Evolutionary conservation across 2,797 vertebrate genomes (phyloP).

Genomic region (Apogon talboti): DNA sequence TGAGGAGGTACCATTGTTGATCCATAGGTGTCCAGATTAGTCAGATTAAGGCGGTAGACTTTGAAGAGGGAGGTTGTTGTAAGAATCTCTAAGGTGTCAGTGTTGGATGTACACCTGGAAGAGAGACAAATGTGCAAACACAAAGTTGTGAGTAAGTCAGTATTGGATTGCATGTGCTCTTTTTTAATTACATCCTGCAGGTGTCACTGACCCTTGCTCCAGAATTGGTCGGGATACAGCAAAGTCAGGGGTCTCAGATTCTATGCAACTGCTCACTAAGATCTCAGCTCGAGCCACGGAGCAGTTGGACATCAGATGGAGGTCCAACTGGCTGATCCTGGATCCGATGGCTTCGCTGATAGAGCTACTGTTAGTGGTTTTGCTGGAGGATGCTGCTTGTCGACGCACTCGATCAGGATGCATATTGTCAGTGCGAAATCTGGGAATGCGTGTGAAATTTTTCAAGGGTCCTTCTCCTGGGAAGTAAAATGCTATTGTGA

Average conservation of each 20-base stretch:
- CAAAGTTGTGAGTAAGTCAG: neutral
- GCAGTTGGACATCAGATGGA: conserved; percentile 73
- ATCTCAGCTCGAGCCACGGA: conserved; percentile 54
- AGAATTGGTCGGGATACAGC: conserved; percentile 28
- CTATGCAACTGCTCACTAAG: conserved; percentile 56
- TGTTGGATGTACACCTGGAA: conserved; percentile 64
- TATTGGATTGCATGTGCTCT: neutral
- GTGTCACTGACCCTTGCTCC: conserved; percentile 70
- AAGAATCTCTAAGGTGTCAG: conserved; percentile 52
- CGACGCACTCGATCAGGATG: neutral
- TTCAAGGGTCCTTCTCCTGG: conserved; percentile 68
- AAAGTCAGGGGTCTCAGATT: conserved; percentile 71
- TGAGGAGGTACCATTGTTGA: conserved; percentile 56
- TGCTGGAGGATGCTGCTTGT: neutral
- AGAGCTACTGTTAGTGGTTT: neutral
- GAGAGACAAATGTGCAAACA: neutral
- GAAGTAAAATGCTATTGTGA: conserved; percentile 60
- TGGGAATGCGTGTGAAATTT: conserved; percentile 20
- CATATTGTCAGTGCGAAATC: neutral
- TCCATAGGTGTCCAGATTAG: neutral
- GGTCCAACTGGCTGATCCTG: conserved; percentile 57
- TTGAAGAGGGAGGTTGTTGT: conserved; percentile 25
- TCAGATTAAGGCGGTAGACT: conserved; percentile 73
- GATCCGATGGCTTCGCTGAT: fast-evolving
- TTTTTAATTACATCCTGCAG: neutral